Base-by-base conservation (phyloP, 2,113 vertebrate genomes). In the Amphiprion ocellaris region DNA sequence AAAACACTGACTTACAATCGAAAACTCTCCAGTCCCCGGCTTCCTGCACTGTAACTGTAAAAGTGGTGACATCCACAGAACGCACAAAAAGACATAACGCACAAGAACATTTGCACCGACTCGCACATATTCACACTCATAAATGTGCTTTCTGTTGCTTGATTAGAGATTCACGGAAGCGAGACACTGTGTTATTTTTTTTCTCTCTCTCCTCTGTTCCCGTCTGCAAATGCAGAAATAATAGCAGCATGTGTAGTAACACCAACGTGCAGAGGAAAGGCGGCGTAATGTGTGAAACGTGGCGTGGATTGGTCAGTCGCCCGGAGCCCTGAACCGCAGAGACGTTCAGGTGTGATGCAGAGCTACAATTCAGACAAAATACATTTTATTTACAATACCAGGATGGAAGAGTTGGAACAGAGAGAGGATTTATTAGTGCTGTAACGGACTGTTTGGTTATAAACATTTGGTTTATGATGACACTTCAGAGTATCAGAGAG, bases 131-230 rank as follows among this genome's bases (percentile, higher is more conserved):
- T 73, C 76, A 39, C 50, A 24, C 64, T 82, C 58, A 59, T 65
- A 58, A 81, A 84, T 84, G 77, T 74, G 61, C 59, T 78, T 82
- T 84, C 67, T 71, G 73, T 65, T 81, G 88, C 71, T 90, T 86
- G 81, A 88, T 91, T 88, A 87, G 73, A 76, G 63, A 69, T 44
- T 64, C 77, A 28, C 46, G 65, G 80, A 80, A 66, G 49, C 64
- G 39, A 75, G 81, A 82, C 53, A 17, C 65, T 8, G 39, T 76
- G n/a, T 75, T 54, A 21, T 47, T 37, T 21, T 39, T 26, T 69
- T 47, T 4, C 14, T 41, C 62, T 50, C 30, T 30, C 5, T 69
- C 39, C 47, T 59, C 24, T 8, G 4, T 62, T 37, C 24, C 52
- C 33, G 21, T 54, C 30, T 65, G 58, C 47, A 62, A 80, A 73